Base-by-base conservation (phyloP, 2,797 vertebrate species). In the Notamacropus eugenii region DNA sequence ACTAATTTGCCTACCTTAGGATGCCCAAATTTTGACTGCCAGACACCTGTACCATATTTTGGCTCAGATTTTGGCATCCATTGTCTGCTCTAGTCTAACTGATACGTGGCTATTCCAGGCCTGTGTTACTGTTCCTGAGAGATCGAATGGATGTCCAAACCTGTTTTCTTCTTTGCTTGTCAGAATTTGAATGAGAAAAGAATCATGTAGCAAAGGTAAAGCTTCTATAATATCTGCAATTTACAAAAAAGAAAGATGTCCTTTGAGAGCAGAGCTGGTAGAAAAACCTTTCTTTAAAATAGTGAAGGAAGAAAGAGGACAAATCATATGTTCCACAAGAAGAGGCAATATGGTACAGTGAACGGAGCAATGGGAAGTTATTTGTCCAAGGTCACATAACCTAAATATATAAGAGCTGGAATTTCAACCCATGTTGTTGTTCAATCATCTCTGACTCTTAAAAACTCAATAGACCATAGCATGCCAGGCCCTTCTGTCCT, bases 151-250 rank as follows among this genome's bases (percentile, higher is more conserved):
- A 97, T 96, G 95, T 96, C 92, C 97, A 57, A 90, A 92, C 74
- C 96, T 97, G 95, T 96, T 97, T 96, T 90, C 96, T 94, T 90
- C 92, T 97, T 95, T 93, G 57, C 94, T 97, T 97, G 56, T 96
- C 96, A 97, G 96, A 95, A 98, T 97, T 96, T 98, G 96, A 97
- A 98, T 97, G 94, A 98, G 95, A 22, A 16, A 52, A 13, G 93
- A 97, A 93, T 96, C 96, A 93, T 91, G 93, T 31, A 95, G 93
- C 55, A 54, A 96, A 95, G 95, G 54, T 0, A 67, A 96, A 95
- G 95, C 94, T 96, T 90, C 97, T 98, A 96, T 97, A 94, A 97
- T 96, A 97, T 96, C 95, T 96, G 90, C 96, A 98, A 98, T 97
- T 98, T 97, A 95, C 93, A 94, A 91, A 92, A 95, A 95, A 91